Evolutionary conservation across 1,140 invertebrate species (phyloP).

Genomic region (Muscidifurax raptorellus): DNA sequence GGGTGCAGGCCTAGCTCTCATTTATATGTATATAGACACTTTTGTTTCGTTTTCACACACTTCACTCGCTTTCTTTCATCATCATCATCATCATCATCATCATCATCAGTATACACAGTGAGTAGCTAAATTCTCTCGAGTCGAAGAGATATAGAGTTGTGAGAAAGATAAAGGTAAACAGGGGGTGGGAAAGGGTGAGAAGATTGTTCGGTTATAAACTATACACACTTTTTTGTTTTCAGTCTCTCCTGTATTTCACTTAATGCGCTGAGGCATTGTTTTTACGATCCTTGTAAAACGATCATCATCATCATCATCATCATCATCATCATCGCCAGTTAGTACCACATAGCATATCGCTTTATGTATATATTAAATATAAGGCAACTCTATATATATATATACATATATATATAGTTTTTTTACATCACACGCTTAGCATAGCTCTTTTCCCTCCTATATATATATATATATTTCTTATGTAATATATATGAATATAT

Average conservation of each 20-base stretch:
- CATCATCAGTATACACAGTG: no score
- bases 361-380: background rate
- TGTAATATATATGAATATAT: background rate
- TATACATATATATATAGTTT: background rate
- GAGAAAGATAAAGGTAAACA: background rate
- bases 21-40: background rate
- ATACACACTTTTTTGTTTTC: background rate
- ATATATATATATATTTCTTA: background rate
- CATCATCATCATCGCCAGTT: background rate
- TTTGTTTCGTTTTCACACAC: background rate
- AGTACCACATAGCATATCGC: background rate
- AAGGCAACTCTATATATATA: background rate
- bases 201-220: background rate
- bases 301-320: background rate
- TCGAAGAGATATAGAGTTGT: background rate
- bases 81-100: background rate
- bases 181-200: background rate
- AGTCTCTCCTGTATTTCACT: background rate
- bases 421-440: background rate
- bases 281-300: constrained; percentile 1
- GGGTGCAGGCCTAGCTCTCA: background rate
- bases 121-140: background rate
- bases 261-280: background rate
- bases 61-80: background rate
- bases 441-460: background rate